phyloP scores from a whole-genome alignment of 2,888 invertebrate genomes.

The Drosophila hamatofila region DNA sequence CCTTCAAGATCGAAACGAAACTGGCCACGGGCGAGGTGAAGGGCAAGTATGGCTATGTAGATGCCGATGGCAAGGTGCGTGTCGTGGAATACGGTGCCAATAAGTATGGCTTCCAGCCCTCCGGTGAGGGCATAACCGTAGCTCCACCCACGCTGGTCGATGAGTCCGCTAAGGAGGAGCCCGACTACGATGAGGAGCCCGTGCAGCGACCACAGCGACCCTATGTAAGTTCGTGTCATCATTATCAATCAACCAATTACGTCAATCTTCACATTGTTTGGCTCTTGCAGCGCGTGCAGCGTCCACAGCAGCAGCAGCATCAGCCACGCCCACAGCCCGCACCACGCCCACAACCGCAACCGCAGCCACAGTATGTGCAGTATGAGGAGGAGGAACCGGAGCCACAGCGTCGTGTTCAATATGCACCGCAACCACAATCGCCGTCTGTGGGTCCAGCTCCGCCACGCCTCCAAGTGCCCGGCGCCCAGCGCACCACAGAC shows the following conservation, averaged over 20 bases:
- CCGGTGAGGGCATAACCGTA: constrained; percentile 94
- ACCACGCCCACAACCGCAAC: constrained; percentile 72
- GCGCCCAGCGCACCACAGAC: constrained; percentile 83
- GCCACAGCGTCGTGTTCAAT: constrained; percentile 80
- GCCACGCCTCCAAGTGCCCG: constrained; percentile 82
- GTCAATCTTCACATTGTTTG: constrained; percentile 10
- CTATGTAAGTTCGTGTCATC: constrained; percentile 71
- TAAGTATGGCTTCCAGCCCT: constrained; percentile 94
- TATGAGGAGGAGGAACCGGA: constrained; percentile 82
- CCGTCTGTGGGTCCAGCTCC: constrained; percentile 73
- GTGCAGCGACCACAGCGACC: constrained; percentile 78
- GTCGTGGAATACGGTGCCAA: constrained; percentile 96
- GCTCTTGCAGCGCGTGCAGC: constrained; percentile 64
- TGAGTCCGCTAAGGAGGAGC: constrained; percentile 85
- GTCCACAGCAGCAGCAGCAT: constrained; percentile 65
- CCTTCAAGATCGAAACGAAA: constrained; percentile 96
- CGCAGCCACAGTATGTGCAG: constrained; percentile 82
- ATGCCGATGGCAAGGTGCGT: constrained; percentile 92
- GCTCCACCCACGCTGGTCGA: constrained; percentile 87
- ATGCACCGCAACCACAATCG: constrained; percentile 71
- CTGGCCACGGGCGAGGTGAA: constrained; percentile 92
- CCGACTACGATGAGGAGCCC: constrained; percentile 85
- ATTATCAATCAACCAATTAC: not conserved
- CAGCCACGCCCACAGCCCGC: constrained; percentile 67
- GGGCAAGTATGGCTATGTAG: constrained; percentile 96